Conservation (phyloP, 2,113 vertebrate genomes). For the Egretta garzetta region DNA sequence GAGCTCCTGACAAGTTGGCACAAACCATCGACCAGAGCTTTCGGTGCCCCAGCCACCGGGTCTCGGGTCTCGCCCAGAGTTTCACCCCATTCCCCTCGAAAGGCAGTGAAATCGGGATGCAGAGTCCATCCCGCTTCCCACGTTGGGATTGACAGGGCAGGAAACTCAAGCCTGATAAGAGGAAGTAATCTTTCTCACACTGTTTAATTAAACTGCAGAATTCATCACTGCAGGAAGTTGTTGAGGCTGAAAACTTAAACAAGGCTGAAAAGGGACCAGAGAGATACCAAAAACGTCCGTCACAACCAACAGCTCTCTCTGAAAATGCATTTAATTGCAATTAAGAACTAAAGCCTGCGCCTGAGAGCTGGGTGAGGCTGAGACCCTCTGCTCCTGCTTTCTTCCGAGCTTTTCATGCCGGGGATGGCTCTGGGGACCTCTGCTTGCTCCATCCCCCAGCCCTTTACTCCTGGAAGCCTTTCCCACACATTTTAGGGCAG, state of each 20-base stretch:
- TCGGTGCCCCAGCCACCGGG: accelerated
- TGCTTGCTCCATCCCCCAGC: not conserved
- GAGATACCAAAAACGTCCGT: not conserved
- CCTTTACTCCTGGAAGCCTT: not conserved
- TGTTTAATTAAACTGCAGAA: not conserved
- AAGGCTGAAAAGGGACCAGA: not conserved
- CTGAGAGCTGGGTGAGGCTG: too few relatives aligned
- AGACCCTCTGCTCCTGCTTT: accelerated
- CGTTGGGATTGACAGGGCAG: not conserved
- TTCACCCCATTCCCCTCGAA: not conserved
- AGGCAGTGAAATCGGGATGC: accelerated
- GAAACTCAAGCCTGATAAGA: not conserved
- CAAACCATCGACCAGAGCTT: not conserved
- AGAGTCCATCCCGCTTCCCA: accelerated
- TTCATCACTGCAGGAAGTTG: not conserved
- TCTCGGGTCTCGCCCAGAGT: not conserved
- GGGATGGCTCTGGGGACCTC: not conserved
- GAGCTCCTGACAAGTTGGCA: not conserved
- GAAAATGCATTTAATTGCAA: not conserved
- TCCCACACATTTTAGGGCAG: not conserved
- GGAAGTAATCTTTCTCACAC: not conserved
- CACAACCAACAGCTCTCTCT: not conserved
- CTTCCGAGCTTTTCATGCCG: not conserved
- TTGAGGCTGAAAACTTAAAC: not conserved
- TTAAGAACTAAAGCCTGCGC: not conserved